Percentiles rank a stretch among this genome's conserved stretches.
Conservation (phyloP, 2,113 vertebrate genomes). For the Nibea albiflora region DNA sequence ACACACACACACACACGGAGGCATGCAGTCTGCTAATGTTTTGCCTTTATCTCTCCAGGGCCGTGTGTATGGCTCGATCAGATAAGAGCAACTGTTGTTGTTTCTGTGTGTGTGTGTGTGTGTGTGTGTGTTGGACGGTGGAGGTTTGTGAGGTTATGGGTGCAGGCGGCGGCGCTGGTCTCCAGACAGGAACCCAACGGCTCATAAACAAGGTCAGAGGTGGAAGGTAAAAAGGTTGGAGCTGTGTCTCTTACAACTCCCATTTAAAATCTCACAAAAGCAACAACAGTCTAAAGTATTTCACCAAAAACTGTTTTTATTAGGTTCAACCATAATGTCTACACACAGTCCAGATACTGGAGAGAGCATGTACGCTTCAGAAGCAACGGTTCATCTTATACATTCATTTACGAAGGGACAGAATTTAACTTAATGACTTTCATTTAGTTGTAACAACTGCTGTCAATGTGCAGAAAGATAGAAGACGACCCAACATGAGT, state of each 20-base stretch:
- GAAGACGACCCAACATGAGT: slow-evolving; percentile 78
- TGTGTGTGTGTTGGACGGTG: slow-evolving; percentile 1
- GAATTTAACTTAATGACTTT: slow-evolving; percentile 33
- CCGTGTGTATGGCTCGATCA: slow-evolving; percentile 20
- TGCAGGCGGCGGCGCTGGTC: neutral
- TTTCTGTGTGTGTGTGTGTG: slow-evolving; percentile 13
- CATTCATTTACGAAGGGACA: slow-evolving; percentile 52
- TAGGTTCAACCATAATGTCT: slow-evolving; percentile 16
- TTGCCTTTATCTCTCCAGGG: slow-evolving; percentile 37
- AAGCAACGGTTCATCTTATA: slow-evolving; percentile 63
- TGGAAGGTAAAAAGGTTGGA: slow-evolving; percentile 2
- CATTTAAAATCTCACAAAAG: neutral
- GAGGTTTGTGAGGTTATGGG: neutral
- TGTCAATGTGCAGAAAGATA: slow-evolving; percentile 48
- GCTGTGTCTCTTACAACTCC: neutral
- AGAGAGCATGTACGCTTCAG: slow-evolving; percentile 79
- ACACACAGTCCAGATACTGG: slow-evolving; percentile 88
- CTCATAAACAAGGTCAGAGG: slow-evolving; percentile 36
- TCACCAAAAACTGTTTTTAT: slow-evolving; percentile 43
- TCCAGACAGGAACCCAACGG: slow-evolving; percentile 25
- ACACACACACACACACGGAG: slow-evolving; percentile 11
- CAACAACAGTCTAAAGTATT: neutral
- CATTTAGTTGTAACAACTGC: slow-evolving; percentile 27
- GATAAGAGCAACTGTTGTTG: slow-evolving; percentile 40
- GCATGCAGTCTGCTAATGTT: neutral